phyloP scores from a whole-genome alignment of 2,113 vertebrate species.

The Sylvilagus bachmani region DNA sequence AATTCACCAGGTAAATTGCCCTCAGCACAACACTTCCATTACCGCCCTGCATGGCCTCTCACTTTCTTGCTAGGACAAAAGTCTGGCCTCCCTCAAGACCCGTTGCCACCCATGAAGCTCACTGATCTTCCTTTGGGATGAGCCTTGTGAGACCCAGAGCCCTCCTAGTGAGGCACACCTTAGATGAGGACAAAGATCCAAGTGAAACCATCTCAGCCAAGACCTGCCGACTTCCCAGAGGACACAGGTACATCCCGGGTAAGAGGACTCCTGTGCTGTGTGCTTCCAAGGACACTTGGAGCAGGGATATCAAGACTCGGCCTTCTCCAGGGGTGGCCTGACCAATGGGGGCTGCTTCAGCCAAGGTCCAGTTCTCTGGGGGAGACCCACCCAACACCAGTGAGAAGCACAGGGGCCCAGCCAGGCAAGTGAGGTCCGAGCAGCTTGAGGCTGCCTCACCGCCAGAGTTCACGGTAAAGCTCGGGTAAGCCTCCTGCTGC shows the following conservation, averaged over 20 bases:
- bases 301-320: too few species aligned
- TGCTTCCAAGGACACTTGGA: too few species aligned
- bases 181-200: neutral
- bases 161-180: neutral
- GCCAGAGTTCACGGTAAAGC: neutral
- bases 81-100: too few species aligned
- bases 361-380: too few species aligned
- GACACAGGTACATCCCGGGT: too few species aligned
- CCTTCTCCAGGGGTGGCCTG: neutral
- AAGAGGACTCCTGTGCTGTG: neutral
- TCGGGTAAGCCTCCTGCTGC: neutral
- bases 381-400: too few species aligned
- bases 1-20: too few species aligned
- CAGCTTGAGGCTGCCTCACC: too few species aligned
- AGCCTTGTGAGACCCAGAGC: neutral
- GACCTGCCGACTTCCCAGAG: neutral
- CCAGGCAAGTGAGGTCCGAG: neutral
- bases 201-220: neutral
- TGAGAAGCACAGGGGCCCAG: neutral
- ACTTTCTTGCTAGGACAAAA: neutral
- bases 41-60: neutral
- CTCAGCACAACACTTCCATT: neutral
- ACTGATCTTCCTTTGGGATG: neutral
- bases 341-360: neutral
- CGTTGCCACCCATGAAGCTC: neutral